Evolutionary conservation across 1,140 invertebrate genomes (phyloP), one percentile per base, ranked within the genome.

Genomic region (Saccostrea glomerata): DNA sequence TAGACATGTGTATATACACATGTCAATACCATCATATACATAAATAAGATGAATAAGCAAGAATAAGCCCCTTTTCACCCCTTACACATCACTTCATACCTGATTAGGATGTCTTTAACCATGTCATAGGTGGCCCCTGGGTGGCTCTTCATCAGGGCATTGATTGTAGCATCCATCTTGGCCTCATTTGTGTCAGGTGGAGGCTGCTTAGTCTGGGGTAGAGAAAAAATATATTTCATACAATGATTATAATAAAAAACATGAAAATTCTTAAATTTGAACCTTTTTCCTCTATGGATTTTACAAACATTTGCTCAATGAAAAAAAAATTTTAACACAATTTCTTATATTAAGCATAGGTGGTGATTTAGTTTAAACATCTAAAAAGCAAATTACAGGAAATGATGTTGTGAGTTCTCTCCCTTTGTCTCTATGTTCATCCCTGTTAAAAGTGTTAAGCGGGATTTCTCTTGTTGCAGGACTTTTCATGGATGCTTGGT

Each of bases 181-280:
- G 17, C n/a, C 20, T 40, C 36, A 54, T 63, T 87, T 12, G 86
- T 70, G 36, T 87, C 83, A 15, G 86, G 82, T 63, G 86, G 77
- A 7, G 86, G 86, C 20, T 87, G 86, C 13, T 87, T 82, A 15
- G 15, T 25, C 70, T 77, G 30, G 25, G 25, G 36, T 23, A 11
- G 11, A 77, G 11, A 30, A 73, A 4, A 13, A 77, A 77, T n/a
- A 77, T 11, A 60, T 17, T 20, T 60, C 58, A 60, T 60, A 60
- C 58, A 2, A 60, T 60, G 20, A 20, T 20, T 13, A 15, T 12
- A 13, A 60, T 13, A 60, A 60, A 60, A 13, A 5, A 17, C 20
- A 15, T 60, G 13, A 6, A 1, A 3, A 12, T 58, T 17, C 2
- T 58, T 12, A 58, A 58, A 58, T 17, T 58, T 58, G 4, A 17